Base-by-base conservation (phyloP, 1,140 invertebrate species). In the Lithobius niger region DNA sequence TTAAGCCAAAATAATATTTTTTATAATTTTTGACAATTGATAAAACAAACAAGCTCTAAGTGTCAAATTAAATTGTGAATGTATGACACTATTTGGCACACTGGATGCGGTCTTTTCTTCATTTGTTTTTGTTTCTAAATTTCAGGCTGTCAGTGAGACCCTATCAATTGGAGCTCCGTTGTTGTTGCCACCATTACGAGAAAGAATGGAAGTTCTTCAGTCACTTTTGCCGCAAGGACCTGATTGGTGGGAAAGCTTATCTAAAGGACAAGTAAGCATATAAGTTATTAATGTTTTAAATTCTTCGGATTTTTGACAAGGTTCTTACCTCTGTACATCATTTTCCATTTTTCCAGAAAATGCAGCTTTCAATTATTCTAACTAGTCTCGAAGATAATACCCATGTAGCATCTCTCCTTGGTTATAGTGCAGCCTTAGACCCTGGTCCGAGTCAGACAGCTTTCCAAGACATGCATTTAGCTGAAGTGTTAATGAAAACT, bases 361-460 rank as follows among this genome's bases (percentile, higher is more conserved):
- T 81, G 71, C 72, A 82, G 54, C 68, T 81, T 53, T 71, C 69
- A 54, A 79, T 82, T 24, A 76, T 82, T 26, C 68, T 82, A 47
- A 75, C 72, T 6, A 81, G 79, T 65, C 65, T 82, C 16, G 77
- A 81, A 64, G 78, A 81, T 62, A 78, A 78, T 59, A 69, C 68
- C 48, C 76, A 80, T 61, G 71, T 80, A 22, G 73, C 78, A 3
- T 65, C 75, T 3, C 65, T 82, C 19, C 69, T 81, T 2, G 75
- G 77, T 2, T 71, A 75, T 65, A 56, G 43, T 13, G 45, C 22
- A 18, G 31, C 22, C 21, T 4, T 54, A 19, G 59, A 62, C 49
- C 45, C 26, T 25, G 55, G 59, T 18, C 61, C 60, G 47, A 63
- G 27, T 24, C 57, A 66, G 51, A 2, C 54, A 52, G 16, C 3